A percentile compares a stretch with the other conserved stretches of the same genome.
These are phyloP conservation scores for Threskiornis aethiopicus DNA, from an alignment of 2,797 vertebrate genomes.

Conservation along the genomic window DNA sequence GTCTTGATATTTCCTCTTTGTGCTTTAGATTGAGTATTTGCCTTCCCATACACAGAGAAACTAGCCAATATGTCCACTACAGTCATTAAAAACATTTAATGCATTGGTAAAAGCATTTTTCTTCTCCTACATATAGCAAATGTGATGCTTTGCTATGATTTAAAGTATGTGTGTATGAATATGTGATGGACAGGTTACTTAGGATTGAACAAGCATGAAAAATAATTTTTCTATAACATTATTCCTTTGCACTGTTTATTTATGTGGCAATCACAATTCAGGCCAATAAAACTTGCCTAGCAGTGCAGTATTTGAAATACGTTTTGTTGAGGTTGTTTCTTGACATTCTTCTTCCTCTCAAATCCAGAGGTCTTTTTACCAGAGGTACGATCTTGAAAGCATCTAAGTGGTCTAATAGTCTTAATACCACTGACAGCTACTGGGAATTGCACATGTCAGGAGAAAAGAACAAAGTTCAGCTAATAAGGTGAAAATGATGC, in stretches of 20 bases:
- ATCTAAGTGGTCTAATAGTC: background rate
- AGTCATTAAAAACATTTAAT: background rate
- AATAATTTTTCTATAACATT: background rate
- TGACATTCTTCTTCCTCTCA: background rate
- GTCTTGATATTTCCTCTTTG: background rate
- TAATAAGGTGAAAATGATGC: background rate
- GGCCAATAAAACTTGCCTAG: background rate
- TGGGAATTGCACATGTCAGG: background rate
- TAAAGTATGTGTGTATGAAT: background rate
- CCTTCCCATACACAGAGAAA: background rate
- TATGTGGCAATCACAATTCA: background rate
- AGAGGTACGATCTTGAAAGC: background rate
- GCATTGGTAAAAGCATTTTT: background rate
- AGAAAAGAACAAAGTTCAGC: background rate
- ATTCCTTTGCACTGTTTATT: background rate
- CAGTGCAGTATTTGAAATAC: background rate
- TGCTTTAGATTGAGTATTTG: background rate
- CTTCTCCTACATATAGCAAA: background rate
- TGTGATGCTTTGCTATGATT: background rate
- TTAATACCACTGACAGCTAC: background rate
- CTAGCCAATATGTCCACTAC: background rate
- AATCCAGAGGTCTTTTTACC: background rate
- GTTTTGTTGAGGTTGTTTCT: background rate
- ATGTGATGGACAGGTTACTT: background rate
- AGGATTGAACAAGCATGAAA: background rate